Conservation (phyloP, 1,140 invertebrate genomes). For the Nymphalis io region DNA sequence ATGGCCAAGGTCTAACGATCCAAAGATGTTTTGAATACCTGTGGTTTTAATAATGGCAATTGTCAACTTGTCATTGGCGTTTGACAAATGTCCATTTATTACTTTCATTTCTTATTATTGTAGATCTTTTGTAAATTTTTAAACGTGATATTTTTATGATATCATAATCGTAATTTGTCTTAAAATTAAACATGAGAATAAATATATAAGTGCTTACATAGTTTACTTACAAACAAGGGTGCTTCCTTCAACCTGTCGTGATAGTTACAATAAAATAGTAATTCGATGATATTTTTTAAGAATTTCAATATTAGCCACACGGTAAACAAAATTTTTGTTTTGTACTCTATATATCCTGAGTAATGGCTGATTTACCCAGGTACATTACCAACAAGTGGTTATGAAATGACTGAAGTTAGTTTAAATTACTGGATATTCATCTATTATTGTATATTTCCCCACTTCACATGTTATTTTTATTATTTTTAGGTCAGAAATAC, state of each 20-base stretch:
- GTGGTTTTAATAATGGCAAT: constrained; percentile 1
- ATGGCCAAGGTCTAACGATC: background rate
- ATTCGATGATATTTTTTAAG: constrained; percentile 19
- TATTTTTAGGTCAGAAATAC: constrained; percentile 70
- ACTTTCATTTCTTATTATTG: constrained; percentile 5
- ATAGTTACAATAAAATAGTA: constrained; percentile 4
- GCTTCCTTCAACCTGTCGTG: background rate
- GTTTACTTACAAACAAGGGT: background rate
- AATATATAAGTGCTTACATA: background rate
- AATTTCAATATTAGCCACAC: background rate
- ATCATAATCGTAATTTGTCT: background rate
- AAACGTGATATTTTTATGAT: constrained; percentile 1
- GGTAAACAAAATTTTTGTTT: background rate
- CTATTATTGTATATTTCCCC: constrained; percentile 9
- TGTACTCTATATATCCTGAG: constrained; percentile 25
- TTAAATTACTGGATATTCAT: constrained; percentile 28
- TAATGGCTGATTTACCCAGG: constrained; percentile 45
- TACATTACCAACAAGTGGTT: constrained; percentile 39
- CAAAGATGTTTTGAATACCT: constrained; percentile 3
- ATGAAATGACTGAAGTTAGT: constrained; percentile 38
- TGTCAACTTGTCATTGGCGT: background rate
- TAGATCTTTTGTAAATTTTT: background rate
- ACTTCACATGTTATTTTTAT: constrained; percentile 20
- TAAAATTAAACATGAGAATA: background rate
- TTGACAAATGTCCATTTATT: background rate